A percentile compares a stretch with the other conserved stretches of the same genome.
These are phyloP conservation scores for Morpho deidamia DNA, from an alignment of 2,888 invertebrate genomes.

Conservation along the genomic window DNA sequence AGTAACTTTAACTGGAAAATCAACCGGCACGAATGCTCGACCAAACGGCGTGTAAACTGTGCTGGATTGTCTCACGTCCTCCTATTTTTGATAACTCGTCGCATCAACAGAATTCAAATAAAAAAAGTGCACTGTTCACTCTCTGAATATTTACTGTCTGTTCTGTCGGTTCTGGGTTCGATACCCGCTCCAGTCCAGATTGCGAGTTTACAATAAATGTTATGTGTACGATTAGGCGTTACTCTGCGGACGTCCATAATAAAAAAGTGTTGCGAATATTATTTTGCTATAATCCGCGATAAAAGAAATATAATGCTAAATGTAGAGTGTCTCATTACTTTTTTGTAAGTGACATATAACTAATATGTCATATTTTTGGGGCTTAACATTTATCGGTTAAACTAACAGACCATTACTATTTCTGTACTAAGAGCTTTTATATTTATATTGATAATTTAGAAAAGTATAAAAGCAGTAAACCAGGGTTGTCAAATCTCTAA, in stretches of 20 bases:
- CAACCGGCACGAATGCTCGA: neutral
- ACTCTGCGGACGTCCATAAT: no score
- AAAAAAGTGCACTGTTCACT: conserved; percentile 27
- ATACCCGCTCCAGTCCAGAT: conserved; percentile 29
- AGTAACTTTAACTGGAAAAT: neutral
- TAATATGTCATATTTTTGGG: no score
- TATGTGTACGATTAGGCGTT: no score
- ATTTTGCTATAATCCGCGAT: no score
- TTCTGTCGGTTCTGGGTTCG: conserved; percentile 30
- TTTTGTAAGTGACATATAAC: no score
- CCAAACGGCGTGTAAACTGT: conserved; percentile 8
- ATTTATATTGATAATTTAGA: neutral
- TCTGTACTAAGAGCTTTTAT: conserved; percentile 8
- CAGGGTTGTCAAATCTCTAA: no score
- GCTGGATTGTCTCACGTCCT: conserved; percentile 20
- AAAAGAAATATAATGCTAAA: no score
- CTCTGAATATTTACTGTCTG: conserved; percentile 26
- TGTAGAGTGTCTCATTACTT: no score
- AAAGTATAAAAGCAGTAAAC: no score
- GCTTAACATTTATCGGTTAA: conserved; percentile 3
- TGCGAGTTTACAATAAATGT: conserved; percentile 6
- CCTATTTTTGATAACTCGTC: conserved; percentile 25
- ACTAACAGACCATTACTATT: conserved; percentile 2
- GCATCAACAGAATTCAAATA: conserved; percentile 24
- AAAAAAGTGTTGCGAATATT: no score